A percentile compares a stretch with the other conserved stretches of the same genome.
Conservation (phyloP, 2,888 invertebrate species). For the Trichopoda pennipes region DNA sequence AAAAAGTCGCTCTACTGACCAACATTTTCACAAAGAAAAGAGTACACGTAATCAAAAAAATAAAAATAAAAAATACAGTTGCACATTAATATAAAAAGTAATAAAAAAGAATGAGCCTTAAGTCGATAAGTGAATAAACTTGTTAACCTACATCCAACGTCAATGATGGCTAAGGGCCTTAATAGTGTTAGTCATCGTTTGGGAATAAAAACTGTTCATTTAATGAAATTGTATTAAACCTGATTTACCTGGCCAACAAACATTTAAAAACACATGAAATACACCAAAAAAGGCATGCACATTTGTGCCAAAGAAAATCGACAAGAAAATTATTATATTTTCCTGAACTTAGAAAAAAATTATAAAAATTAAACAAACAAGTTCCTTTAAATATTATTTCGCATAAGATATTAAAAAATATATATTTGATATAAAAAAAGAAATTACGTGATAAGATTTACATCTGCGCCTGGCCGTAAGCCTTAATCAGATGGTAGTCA, state of each 20-base stretch:
- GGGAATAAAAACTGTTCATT: background rate
- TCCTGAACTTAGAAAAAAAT: too few species aligned
- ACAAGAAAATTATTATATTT: too few species aligned
- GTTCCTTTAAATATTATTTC: too few species aligned
- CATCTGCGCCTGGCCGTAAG: too few species aligned
- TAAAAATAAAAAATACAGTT: too few species aligned
- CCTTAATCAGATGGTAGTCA: too few species aligned
- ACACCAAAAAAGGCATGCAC: background rate
- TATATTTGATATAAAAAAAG: too few species aligned
- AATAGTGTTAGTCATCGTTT: constrained; percentile 27
- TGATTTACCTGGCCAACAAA: constrained; percentile 33
- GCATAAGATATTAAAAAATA: too few species aligned
- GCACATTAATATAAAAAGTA: constrained; percentile 15
- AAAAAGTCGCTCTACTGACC: constrained; percentile 64
- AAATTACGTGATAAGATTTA: too few species aligned
- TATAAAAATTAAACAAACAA: too few species aligned
- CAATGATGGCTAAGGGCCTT: constrained; percentile 32
- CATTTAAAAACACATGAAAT: background rate
- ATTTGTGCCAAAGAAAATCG: too few species aligned
- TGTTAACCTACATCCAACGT: constrained; percentile 63
- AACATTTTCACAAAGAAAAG: constrained; percentile 45
- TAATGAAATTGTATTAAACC: background rate
- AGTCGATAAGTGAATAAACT: constrained; percentile 67
- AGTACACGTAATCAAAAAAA: background rate
- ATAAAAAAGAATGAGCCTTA: constrained; percentile 41